Evolutionary conservation across 2,888 invertebrate species (phyloP).

Genomic region (Cryptocheilus praepositus): DNA sequence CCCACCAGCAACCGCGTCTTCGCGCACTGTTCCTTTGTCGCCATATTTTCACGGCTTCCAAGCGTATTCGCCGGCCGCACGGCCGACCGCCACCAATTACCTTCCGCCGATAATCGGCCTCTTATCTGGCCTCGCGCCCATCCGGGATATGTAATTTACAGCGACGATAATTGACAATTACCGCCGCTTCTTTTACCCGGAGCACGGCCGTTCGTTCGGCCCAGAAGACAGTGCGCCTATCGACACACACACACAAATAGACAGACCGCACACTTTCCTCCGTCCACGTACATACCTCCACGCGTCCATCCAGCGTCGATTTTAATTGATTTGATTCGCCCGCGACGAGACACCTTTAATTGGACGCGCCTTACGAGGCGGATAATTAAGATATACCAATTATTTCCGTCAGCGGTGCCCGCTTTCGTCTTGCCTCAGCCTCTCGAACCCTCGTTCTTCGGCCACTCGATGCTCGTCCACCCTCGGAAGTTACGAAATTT

Average conservation of each 20-base stretch:
- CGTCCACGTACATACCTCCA: background rate
- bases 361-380: conserved; percentile 40
- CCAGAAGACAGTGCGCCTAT: background rate
- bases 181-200: conserved; percentile 43
- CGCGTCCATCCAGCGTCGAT: conserved; percentile 20
- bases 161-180: conserved; percentile 61
- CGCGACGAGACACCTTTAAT: conserved; percentile 53
- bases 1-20: too few species aligned
- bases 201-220: background rate
- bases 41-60: too few species aligned
- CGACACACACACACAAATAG: background rate
- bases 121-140: conserved; percentile 52
- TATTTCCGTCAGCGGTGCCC: conserved; percentile 29
- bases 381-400: conserved; percentile 50
- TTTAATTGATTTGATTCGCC: conserved; percentile 54
- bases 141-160: conserved; percentile 46
- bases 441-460: background rate
- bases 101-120: conserved; percentile 47
- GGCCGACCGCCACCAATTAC: conserved; percentile 45
- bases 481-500: background rate
- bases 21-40: too few species aligned
- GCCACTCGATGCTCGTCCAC: background rate
- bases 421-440: conserved; percentile 24
- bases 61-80: too few species aligned
- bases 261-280: background rate